phyloP scores from a whole-genome alignment of 2,797 vertebrate species.

The Fistularia tabacaria region DNA sequence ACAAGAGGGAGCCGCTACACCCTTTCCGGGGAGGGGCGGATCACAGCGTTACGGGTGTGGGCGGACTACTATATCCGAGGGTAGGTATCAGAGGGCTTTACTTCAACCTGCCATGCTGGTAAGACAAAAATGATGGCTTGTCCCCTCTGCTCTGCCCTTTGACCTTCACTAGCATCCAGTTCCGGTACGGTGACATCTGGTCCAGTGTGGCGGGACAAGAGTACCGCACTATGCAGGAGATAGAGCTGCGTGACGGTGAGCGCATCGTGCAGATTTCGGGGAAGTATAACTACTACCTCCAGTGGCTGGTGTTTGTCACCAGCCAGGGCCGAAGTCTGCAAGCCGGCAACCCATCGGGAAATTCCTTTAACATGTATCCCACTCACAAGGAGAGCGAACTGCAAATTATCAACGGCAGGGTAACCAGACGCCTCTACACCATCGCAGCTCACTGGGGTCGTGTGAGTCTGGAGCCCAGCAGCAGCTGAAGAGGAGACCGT shows the following conservation, averaged over 20 bases:
- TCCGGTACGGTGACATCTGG: conserved; percentile 22
- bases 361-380: conserved; percentile 46
- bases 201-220: accelerated
- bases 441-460: conserved; percentile 33
- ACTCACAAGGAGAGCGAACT: conserved; percentile 20
- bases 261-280: conserved; percentile 41
- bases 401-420: conserved; percentile 20
- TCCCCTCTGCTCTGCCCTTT: too few relatives aligned
- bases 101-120: too few relatives aligned
- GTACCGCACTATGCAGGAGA: accelerated
- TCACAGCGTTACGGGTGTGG: conserved; percentile 31
- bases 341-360: conserved; percentile 8
- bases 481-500: not conserved
- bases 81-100: conserved; percentile 10
- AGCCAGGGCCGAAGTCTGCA: conserved; percentile 21
- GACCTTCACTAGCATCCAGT: conserved; percentile 25
- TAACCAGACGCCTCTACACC: conserved; percentile 10
- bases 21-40: conserved; percentile 4
- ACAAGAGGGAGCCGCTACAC: not conserved
- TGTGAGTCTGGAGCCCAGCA: not conserved
- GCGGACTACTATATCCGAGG: conserved; percentile 2
- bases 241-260: conserved; percentile 14
- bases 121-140: too few relatives aligned
- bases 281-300: conserved; percentile 18
- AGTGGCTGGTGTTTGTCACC: conserved; percentile 29